Evolutionary conservation across 2,888 invertebrate genomes (phyloP).

Genomic region (Lordiphosa andalusiaca): DNA sequence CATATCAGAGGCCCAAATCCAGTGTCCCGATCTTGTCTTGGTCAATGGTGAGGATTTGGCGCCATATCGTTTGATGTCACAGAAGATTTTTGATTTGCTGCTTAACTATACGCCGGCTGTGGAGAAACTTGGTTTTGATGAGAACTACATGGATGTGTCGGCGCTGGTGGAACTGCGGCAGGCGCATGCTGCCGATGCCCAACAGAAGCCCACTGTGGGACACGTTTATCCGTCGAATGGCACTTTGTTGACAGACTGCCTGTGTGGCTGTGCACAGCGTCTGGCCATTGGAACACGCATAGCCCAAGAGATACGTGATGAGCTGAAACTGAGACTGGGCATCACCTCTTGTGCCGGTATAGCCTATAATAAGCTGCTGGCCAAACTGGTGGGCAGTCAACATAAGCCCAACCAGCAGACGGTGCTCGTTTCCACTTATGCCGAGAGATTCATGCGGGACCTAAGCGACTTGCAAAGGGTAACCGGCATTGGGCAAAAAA

Average conservation of each 20-base stretch:
- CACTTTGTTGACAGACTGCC: slow-evolving; percentile 82
- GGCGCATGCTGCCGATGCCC: slow-evolving; percentile 57
- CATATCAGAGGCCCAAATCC: slow-evolving; percentile 86
- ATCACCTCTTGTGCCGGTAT: slow-evolving; percentile 91
- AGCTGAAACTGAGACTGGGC: slow-evolving; percentile 85
- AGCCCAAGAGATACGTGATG: slow-evolving; percentile 88
- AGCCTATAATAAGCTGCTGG: slow-evolving; percentile 90
- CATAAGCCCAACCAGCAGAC: slow-evolving; percentile 93
- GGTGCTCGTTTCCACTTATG: slow-evolving; percentile 86
- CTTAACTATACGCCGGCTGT: slow-evolving; percentile 87
- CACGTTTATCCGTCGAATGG: slow-evolving; percentile 84
- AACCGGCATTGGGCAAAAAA: slow-evolving; percentile 89
- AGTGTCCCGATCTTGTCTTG: slow-evolving; percentile 88
- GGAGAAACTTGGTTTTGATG: slow-evolving; percentile 91
- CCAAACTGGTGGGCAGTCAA: slow-evolving; percentile 87
- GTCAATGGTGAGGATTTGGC: slow-evolving; percentile 92
- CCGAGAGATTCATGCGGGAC: slow-evolving; percentile 84
- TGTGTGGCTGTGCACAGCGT: slow-evolving; percentile 87
- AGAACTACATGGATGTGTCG: slow-evolving; percentile 91
- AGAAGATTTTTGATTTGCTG: slow-evolving; percentile 87
- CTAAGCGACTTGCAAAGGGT: slow-evolving; percentile 84
- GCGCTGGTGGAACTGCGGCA: slow-evolving; percentile 80
- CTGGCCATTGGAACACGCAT: slow-evolving; percentile 87
- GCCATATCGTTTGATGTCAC: slow-evolving; percentile 89
- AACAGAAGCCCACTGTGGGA: slow-evolving; percentile 75